Base-by-base conservation (phyloP, 2,797 vertebrate species). In the Erithacus rubecula region DNA sequence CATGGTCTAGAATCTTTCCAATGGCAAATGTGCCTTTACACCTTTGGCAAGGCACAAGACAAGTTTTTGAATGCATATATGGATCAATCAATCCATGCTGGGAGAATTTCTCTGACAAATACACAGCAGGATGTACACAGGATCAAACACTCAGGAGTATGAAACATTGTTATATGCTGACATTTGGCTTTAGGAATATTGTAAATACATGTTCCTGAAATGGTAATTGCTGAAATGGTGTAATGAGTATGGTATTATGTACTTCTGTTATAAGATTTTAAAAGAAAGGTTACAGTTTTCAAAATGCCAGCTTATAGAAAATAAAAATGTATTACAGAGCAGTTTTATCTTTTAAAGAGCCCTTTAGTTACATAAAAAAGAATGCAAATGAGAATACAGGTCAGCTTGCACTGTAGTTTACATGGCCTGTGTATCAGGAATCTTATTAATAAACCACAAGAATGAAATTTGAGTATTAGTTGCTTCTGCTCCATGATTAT, bases 151-250 rank as follows among this genome's bases (percentile, higher is more conserved):
- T 53, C 17, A 22, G 15, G 43, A 29, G 29, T 9, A 69, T 27
- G 51, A 81, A 74, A 75, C 62, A 32, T 9, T 46, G 90, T 71
- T 79, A 62, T 12, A 46, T n/a, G 36, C 49, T 83, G 77, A 80
- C 76, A 93, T 92, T 94, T 95, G 65, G 74, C 87, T 81, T 76
- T 23, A 89, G 63, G 89, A 83, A 79, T 63, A 71, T 30, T 64
- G 72, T 81, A 96, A 95, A 93, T 91, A 87, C 46, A 26, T 16
- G 39, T 34, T 95, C 75, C 51, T 86, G 55, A 71, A 89, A 89
- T 72, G 41, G 70, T 88, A 90, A 94, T 81, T 76, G 80, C 51
- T 88, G 43, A 83, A 88, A 94, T 49, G 44, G 46, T 52, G 34
- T 72, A 91, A 92, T 64, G 70, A 91, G 41, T 15, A 67, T 21